Evolutionary conservation across 2,888 invertebrate genomes (phyloP).

Genomic region (Entomobrya proxima): DNA sequence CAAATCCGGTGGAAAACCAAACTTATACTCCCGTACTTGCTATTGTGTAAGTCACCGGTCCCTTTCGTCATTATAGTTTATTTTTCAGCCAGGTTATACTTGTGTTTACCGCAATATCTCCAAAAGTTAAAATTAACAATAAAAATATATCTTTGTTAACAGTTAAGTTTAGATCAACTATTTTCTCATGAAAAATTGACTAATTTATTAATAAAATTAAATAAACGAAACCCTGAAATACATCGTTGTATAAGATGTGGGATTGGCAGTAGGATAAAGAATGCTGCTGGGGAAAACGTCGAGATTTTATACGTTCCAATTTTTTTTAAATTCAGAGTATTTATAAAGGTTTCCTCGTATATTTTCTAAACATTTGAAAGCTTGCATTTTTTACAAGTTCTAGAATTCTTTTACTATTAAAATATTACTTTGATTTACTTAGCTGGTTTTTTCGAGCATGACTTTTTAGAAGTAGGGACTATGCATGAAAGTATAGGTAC

Average conservation of each 20-base stretch:
- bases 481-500: constrained; percentile 1
- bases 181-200: no score
- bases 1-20: not conserved
- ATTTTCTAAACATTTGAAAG: no score
- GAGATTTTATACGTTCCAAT: not conserved
- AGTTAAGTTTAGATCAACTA: no score
- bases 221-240: not conserved
- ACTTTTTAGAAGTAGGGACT: constrained; percentile 8
- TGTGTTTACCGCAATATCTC: no score
- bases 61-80: not conserved
- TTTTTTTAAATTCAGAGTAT: no score
- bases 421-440: not conserved
- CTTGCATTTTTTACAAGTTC: no score
- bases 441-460: not conserved
- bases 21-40: not conserved
- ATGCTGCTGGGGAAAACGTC: not conserved
- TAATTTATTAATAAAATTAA: no score
- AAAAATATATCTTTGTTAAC: no score
- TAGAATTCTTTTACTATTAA: not conserved
- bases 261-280: not conserved
- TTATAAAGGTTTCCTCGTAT: no score
- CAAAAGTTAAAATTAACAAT: not conserved
- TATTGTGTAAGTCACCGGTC: not conserved
- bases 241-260: constrained; percentile 7
- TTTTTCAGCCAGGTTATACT: no score